Conservation (phyloP, 2,113 vertebrate genomes). For the Tricholaema leucomelas region DNA sequence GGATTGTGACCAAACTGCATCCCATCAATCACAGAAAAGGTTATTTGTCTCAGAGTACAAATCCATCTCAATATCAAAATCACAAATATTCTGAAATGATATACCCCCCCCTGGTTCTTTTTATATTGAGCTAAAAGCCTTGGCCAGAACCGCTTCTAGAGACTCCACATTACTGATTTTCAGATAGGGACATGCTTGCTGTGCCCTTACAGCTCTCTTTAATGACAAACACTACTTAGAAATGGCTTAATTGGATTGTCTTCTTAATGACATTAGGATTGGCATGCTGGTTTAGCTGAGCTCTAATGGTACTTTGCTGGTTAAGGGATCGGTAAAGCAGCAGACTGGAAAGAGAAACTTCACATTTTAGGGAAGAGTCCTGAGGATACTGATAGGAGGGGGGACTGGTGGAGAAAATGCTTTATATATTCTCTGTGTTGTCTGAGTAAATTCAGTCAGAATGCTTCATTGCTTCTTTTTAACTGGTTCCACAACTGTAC, state of each 20-base stretch:
- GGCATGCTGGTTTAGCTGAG: conserved; percentile 51
- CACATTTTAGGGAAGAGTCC: background rate
- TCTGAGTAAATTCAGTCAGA: background rate
- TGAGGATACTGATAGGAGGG: background rate
- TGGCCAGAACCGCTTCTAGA: conserved; percentile 2
- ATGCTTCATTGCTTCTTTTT: background rate
- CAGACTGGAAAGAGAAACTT: background rate
- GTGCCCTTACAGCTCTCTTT: conserved; percentile 59
- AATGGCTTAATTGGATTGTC: conserved; percentile 69
- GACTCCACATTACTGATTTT: background rate
- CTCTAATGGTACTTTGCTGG: conserved; percentile 42
- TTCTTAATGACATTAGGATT: conserved; percentile 66
- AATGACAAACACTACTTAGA: conserved; percentile 67
- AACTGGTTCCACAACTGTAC: background rate
- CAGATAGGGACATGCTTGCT: background rate
- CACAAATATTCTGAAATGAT: background rate
- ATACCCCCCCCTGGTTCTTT: background rate
- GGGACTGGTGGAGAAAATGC: background rate
- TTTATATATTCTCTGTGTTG: background rate
- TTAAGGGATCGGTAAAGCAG: conserved; percentile 37
- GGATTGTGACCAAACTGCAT: background rate
- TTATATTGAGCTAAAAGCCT: background rate
- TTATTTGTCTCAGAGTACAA: background rate
- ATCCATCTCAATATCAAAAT: background rate
- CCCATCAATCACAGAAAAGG: background rate